Evolutionary conservation across 2,797 vertebrate genomes (phyloP), one percentile per base, ranked within the genome.

Genomic region (Myotis pilosus): DNA sequence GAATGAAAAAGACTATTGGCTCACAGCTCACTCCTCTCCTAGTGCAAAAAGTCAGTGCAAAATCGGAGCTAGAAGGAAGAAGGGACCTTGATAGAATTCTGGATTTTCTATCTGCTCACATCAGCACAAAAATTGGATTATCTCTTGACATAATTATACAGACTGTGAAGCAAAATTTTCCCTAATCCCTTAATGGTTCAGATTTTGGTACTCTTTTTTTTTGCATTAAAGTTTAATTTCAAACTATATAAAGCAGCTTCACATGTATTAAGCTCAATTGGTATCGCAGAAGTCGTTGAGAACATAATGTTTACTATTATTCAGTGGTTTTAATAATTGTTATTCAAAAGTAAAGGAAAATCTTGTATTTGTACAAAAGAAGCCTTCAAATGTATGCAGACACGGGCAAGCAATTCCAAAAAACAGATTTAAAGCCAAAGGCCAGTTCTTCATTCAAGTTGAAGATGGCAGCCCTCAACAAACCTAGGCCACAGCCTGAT

Each of bases 271-370:
- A 83, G 69, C 41, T 44, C n/a, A 71, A 47, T 33, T 41, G 75
- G 88, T 79, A 7, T 15, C 55, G 11, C 33, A 86, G 66, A 79
- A 55, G 33, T 79, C 71, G 87, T 5, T 76, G 30, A 94, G 25
- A 86, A 22, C 13, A 80, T 17, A 51, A 84, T 84, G 9, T 68
- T 66, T 83, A 79, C n/a, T 75, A 76, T 72, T 49, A 87, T 33
- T 64, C 30, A 60, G 49, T 1, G 49, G n/a, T 57, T 95, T 93
- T 76, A 87, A 66, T 76, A 64, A 74, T 36, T 94, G 64, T 89
- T 87, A 47, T 80, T 89, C 13, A 64, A 87, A 89, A 92, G 17
- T 55, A 87, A 91, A 89, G 84, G 89, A 93, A 94, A 88, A 92
- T 20, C 68, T 47, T 81, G 30, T 68, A 87, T 80, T 90, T 66